These are phyloP conservation scores for Bombus pyrosoma DNA, from an alignment of 1,140 invertebrate species.

Conservation along the genomic window DNA sequence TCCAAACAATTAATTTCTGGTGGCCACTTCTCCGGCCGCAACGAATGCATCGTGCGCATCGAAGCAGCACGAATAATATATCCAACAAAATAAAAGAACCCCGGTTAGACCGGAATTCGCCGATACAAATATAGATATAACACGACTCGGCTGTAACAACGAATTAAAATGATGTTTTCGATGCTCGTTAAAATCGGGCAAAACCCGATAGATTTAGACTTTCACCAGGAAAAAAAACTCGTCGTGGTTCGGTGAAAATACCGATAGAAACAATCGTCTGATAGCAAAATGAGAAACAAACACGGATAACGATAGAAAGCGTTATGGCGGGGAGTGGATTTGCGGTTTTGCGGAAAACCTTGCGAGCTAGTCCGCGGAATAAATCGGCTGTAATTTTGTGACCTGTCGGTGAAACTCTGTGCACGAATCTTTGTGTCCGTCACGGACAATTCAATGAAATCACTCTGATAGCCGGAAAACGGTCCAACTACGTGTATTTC, in stretches of 20 bases:
- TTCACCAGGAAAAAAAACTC: slow-evolving; percentile 52
- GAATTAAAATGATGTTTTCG: background rate
- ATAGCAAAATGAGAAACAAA: slow-evolving; percentile 12
- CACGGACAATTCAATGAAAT: background rate
- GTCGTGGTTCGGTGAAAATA: slow-evolving; percentile 35
- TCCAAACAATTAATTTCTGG: slow-evolving; percentile 54
- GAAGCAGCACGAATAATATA: slow-evolving; percentile 26
- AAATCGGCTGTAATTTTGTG: slow-evolving; percentile 5
- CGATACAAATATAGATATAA: background rate
- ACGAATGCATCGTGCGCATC: slow-evolving; percentile 33
- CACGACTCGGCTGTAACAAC: background rate
- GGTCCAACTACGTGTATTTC: background rate
- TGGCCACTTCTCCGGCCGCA: slow-evolving; percentile 1
- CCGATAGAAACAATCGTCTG: slow-evolving; percentile 42
- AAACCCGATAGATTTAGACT: slow-evolving; percentile 26
- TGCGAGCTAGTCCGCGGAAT: slow-evolving; percentile 2
- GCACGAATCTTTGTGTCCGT: background rate
- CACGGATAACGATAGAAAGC: slow-evolving; percentile 28
- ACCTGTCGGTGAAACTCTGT: background rate
- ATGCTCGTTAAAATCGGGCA: slow-evolving; percentile 1
- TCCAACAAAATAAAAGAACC: slow-evolving; percentile 31
- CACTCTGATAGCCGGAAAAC: background rate
- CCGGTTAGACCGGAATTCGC: background rate
- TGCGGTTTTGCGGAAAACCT: slow-evolving; percentile 48
- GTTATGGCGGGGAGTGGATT: background rate